Evolutionary conservation across 2,797 vertebrate species (phyloP).

Genomic region (Hippoglossus hippoglossus): DNA sequence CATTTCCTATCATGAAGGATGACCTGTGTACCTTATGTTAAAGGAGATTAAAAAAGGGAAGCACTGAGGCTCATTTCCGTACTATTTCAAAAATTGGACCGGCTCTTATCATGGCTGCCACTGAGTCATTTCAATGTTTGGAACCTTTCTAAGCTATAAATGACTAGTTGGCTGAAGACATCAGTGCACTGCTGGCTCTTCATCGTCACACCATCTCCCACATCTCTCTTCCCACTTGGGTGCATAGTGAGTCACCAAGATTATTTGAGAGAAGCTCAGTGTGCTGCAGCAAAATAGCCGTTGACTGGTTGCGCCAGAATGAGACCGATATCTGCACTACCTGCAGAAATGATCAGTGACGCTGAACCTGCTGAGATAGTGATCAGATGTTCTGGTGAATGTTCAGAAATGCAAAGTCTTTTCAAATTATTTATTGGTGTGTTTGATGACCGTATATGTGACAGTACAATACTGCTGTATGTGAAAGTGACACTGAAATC

Average conservation of each 20-base stretch:
- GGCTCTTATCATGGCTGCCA: too few relatives aligned
- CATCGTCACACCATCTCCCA: background rate
- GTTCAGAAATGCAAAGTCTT: slow-evolving; percentile 47
- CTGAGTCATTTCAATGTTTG: too few relatives aligned
- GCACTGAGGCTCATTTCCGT: too few relatives aligned
- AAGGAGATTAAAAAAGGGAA: too few relatives aligned
- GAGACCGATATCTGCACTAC: background rate
- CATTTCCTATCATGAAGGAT: too few relatives aligned
- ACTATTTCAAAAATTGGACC: too few relatives aligned
- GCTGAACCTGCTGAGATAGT: slow-evolving; percentile 4
- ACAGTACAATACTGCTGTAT: slow-evolving; percentile 43
- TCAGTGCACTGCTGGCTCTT: background rate
- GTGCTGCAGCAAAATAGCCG: background rate
- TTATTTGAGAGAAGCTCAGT: background rate
- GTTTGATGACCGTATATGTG: slow-evolving; percentile 55
- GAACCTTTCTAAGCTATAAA: too few relatives aligned
- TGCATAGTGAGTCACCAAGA: background rate
- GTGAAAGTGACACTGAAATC: slow-evolving; percentile 48
- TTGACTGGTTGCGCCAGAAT: background rate
- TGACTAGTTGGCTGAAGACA: too few relatives aligned
- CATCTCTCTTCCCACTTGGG: background rate
- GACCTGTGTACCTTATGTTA: too few relatives aligned
- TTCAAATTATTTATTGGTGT: slow-evolving; percentile 66
- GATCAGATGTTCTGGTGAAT: slow-evolving; percentile 8
- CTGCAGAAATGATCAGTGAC: background rate